Percentiles rank a stretch among this genome's conserved stretches.
These are phyloP conservation scores for Lepidurus arcticus DNA, from an alignment of 1,140 invertebrate genomes.

Conservation along the genomic window DNA sequence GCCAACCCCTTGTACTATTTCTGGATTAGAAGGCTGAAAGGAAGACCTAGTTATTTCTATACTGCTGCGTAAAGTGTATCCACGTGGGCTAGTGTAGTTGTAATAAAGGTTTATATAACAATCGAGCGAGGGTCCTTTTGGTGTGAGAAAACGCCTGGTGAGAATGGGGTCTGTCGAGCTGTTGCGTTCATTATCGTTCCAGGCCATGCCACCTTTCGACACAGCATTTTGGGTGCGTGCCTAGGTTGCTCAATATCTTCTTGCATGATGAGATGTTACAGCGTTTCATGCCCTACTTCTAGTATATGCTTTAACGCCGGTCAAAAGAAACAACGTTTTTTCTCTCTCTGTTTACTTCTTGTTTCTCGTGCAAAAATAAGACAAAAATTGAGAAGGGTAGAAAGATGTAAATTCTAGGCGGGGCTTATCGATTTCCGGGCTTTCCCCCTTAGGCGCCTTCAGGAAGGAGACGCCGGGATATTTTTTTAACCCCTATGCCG, in stretches of 20 bases:
- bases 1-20: too few relatives aligned
- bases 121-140: too few relatives aligned
- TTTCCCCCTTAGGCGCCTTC: not conserved
- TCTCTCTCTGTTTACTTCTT: not conserved
- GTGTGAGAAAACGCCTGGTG: not conserved
- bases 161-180: not conserved
- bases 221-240: not conserved
- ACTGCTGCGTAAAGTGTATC: too few relatives aligned
- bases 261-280: not conserved
- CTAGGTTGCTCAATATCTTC: not conserved
- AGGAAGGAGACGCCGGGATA: not conserved
- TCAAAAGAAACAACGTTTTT: not conserved
- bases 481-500: not conserved
- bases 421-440: not conserved
- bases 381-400: not conserved
- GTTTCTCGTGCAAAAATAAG: not conserved
- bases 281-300: not conserved
- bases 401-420: not conserved
- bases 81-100: too few relatives aligned
- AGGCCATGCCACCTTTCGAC: constrained; percentile 9
- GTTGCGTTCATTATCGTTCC: not conserved
- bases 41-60: too few relatives aligned
- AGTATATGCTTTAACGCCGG: not conserved
- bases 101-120: too few relatives aligned
- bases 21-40: too few relatives aligned